phyloP scores from a whole-genome alignment of 1,140 invertebrate genomes.

The Drosophila melanogaster region DNA sequence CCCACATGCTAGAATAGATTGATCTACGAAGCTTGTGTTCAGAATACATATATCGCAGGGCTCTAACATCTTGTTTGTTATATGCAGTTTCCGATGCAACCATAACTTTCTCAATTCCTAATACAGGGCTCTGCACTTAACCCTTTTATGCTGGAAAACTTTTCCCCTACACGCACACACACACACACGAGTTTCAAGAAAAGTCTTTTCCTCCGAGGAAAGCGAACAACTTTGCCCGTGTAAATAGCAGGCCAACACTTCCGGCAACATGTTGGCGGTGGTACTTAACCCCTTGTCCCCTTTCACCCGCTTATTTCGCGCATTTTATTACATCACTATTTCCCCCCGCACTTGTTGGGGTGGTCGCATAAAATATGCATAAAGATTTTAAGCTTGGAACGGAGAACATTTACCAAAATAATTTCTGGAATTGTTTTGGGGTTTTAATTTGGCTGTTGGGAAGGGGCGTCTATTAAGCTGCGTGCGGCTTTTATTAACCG shows the following conservation, averaged over 20 bases:
- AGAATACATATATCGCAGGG: background rate
- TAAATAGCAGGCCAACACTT: conserved; percentile 49
- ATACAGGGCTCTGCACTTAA: conserved; percentile 34
- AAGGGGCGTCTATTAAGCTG: background rate
- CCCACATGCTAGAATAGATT: background rate
- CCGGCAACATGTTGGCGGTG: conserved; percentile 34
- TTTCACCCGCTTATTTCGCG: conserved; percentile 4
- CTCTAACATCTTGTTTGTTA: conserved; percentile 5
- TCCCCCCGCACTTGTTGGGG: conserved; percentile 22
- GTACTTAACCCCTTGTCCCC: background rate
- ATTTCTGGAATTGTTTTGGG: conserved; percentile 44
- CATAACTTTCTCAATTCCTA: conserved; percentile 27
- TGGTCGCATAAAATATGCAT: conserved; percentile 43
- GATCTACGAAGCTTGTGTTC: background rate
- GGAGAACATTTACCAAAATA: conserved; percentile 45
- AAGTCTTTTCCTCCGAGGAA: conserved; percentile 12
- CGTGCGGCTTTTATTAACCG: conserved; percentile 20
- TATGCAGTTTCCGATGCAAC: conserved; percentile 9
- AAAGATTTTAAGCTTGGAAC: conserved; percentile 31
- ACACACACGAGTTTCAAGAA: conserved; percentile 8
- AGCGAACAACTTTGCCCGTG: conserved; percentile 28
- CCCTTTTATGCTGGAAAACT: conserved; percentile 36
- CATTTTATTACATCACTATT: conserved; percentile 44
- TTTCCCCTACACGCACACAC: conserved; percentile 2
- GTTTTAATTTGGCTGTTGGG: conserved; percentile 3